phyloP scores from a whole-genome alignment of 2,797 vertebrate genomes.

The Darevskia mixta region DNA sequence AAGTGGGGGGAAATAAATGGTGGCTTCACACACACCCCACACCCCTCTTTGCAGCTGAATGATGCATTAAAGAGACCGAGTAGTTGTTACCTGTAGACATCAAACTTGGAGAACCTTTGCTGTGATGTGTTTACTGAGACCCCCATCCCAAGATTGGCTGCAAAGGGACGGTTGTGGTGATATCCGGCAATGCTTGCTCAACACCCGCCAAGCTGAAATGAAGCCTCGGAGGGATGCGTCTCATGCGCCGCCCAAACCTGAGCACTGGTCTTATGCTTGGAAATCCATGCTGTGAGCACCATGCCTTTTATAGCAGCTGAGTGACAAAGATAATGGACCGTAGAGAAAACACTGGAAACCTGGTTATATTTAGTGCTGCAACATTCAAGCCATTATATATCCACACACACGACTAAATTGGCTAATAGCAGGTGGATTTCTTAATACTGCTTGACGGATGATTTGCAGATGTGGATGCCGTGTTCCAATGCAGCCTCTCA shows the following conservation, averaged over 20 bases:
- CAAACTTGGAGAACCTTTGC: neutral
- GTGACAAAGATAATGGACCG: slow-evolving; percentile 45
- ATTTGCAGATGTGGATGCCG: slow-evolving; percentile 62
- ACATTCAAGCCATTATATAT: slow-evolving; percentile 41
- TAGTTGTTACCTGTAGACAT: neutral
- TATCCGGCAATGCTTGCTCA: neutral
- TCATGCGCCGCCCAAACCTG: slow-evolving; percentile 30
- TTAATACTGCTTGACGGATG: slow-evolving; percentile 55
- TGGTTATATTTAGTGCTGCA: slow-evolving; percentile 60
- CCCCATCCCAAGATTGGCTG: slow-evolving; percentile 12
- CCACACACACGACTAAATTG: slow-evolving; percentile 42
- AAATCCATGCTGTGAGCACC: slow-evolving; percentile 30
- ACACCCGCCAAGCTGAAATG: neutral
- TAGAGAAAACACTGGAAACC: slow-evolving; percentile 59
- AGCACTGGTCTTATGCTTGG: slow-evolving; percentile 28
- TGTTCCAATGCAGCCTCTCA: slow-evolving; percentile 39
- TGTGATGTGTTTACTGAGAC: neutral
- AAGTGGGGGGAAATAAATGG: neutral
- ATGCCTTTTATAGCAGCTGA: slow-evolving; percentile 58
- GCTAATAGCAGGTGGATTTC: slow-evolving; percentile 56
- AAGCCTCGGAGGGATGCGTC: neutral
- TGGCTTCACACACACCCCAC: neutral
- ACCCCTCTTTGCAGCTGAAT: neutral
- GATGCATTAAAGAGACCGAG: neutral
- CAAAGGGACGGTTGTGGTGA: neutral